These are phyloP conservation scores for Danionella dracula DNA, from an alignment of 2,797 vertebrate genomes.

Conservation along the genomic window DNA sequence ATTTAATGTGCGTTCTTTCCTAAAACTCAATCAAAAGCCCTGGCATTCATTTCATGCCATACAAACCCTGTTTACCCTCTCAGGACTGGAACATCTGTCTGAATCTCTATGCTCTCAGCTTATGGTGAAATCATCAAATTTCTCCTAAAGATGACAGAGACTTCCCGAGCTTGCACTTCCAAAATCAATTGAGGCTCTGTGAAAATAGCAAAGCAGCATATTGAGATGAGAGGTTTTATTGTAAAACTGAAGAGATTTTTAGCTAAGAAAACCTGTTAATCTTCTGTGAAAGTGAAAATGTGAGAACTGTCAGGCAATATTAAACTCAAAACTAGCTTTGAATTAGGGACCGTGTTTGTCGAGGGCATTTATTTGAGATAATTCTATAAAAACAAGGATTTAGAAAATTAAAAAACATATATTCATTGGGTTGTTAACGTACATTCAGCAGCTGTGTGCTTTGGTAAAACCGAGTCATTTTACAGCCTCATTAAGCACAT, in stretches of 20 bases:
- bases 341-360: background rate
- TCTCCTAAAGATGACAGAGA: slow-evolving; percentile 27
- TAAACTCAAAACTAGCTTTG: slow-evolving; percentile 30
- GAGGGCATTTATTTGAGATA: background rate
- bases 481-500: slow-evolving; percentile 19
- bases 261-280: background rate
- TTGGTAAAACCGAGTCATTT: slow-evolving; percentile 15
- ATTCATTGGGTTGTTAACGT: slow-evolving; percentile 1
- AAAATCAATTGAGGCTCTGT: slow-evolving; percentile 26
- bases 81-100: slow-evolving; percentile 26
- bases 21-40: slow-evolving; percentile 34
- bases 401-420: background rate
- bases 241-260: background rate
- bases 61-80: slow-evolving; percentile 36
- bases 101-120: background rate
- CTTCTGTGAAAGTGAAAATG: background rate
- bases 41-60: slow-evolving; percentile 35
- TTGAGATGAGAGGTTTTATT: background rate
- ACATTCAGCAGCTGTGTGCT: slow-evolving; percentile 2
- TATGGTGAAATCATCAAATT: slow-evolving; percentile 23
- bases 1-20: slow-evolving; percentile 22
- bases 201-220: background rate
- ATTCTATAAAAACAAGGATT: background rate
- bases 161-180: slow-evolving; percentile 18
- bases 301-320: slow-evolving; percentile 19